Conservation (phyloP, 2,888 invertebrate species). For the Archaeoteleia sp. region DNA sequence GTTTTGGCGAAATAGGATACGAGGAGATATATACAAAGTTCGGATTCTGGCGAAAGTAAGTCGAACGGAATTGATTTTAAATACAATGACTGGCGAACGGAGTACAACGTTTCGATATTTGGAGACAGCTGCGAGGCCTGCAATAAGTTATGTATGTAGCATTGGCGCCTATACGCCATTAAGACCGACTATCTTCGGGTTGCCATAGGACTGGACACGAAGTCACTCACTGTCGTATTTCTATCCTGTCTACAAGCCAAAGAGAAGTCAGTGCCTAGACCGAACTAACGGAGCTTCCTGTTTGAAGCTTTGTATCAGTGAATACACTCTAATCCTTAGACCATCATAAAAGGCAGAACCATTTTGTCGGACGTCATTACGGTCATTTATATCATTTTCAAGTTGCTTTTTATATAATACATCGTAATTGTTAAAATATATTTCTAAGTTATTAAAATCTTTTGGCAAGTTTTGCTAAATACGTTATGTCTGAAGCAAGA, state of each 20-base stretch:
- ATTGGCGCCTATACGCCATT: conserved; percentile 64
- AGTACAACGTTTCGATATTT: conserved; percentile 56
- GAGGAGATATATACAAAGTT: no score
- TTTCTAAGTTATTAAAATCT: no score
- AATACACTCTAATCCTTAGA: no score
- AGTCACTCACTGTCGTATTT: conserved; percentile 59
- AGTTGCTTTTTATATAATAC: no score
- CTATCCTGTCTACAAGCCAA: conserved; percentile 50
- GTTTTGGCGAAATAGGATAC: no score
- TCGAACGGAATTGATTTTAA: conserved; percentile 4
- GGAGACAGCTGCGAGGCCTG: conserved; percentile 62
- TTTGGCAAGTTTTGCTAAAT: no score
- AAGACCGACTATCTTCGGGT: conserved; percentile 61
- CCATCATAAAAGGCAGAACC: no score
- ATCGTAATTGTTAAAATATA: no score
- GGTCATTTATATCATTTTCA: no score
- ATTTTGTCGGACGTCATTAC: no score
- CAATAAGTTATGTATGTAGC: conserved; percentile 58
- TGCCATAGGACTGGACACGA: conserved; percentile 54
- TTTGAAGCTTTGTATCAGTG: conserved; percentile 56
- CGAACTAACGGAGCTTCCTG: conserved; percentile 50
- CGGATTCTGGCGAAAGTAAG: no score
- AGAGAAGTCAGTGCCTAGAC: conserved; percentile 15
- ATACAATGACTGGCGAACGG: conserved; percentile 49
- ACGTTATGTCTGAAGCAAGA: no score